Conservation (phyloP, 2,113 vertebrate genomes). For the Dipodomys ordii region DNA sequence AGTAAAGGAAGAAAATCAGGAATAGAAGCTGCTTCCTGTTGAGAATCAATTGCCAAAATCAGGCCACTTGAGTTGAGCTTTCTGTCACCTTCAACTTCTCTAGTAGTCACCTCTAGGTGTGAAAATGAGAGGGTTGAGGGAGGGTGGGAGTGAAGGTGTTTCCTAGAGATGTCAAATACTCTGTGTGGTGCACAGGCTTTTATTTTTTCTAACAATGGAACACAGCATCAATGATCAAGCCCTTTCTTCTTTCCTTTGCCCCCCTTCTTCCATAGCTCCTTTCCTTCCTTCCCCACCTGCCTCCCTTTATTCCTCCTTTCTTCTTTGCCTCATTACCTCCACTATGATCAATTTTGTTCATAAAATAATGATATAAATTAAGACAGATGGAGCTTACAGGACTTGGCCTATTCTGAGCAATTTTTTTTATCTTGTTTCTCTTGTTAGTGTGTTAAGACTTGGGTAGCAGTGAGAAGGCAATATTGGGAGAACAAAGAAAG, state of each 20-base stretch:
- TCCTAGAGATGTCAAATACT: constrained; percentile 47
- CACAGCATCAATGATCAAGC: neutral
- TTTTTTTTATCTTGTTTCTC: neutral
- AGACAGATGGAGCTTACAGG: neutral
- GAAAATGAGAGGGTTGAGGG: constrained; percentile 13
- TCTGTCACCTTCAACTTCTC: constrained; percentile 67
- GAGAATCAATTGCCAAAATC: constrained; percentile 54
- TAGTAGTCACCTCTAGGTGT: constrained; percentile 29
- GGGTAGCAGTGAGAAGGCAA: neutral
- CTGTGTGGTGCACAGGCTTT: constrained; percentile 12
- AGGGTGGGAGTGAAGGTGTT: constrained; percentile 32
- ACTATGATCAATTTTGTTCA: neutral
- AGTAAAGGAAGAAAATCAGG: constrained; percentile 58
- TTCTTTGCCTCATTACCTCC: no score
- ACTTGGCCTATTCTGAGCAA: neutral
- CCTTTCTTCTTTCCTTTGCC: neutral
- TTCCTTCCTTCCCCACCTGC: neutral
- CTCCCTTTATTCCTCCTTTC: no score
- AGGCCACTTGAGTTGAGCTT: constrained; percentile 40
- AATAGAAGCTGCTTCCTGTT: constrained; percentile 58
- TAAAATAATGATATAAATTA: neutral
- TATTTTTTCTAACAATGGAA: constrained; percentile 32
- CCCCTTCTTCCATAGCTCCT: accelerated
- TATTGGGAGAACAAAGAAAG: neutral
- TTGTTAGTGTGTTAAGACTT: neutral